A percentile compares a stretch with the other conserved stretches of the same genome.
phyloP scores from a whole-genome alignment of 2,113 vertebrate genomes.

The Gobio gobio region DNA sequence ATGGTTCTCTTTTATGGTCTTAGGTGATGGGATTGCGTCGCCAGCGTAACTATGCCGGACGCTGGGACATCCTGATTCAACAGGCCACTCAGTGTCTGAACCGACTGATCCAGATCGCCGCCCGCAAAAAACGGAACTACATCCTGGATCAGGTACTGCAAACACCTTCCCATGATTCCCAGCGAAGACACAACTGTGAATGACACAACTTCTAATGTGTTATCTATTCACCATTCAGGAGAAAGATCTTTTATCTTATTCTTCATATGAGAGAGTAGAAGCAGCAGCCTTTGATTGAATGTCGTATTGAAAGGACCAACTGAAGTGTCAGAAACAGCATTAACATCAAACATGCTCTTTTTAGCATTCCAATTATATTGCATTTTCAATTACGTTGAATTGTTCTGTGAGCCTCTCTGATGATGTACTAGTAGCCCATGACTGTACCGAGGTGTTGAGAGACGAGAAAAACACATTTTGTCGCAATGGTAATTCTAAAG shows the following conservation, averaged over 20 bases:
- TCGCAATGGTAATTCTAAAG: constrained; percentile 73
- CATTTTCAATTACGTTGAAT: neutral
- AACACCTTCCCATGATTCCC: constrained; percentile 41
- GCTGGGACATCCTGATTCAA: constrained; percentile 91
- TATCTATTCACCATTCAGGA: constrained; percentile 80
- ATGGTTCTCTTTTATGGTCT: neutral
- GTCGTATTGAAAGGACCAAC: neutral
- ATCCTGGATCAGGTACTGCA: constrained; percentile 90
- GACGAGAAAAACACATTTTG: constrained; percentile 74
- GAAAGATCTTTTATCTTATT: no score
- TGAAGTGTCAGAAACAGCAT: constrained; percentile 29
- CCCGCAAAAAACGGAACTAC: constrained; percentile 91
- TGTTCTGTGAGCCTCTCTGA: constrained; percentile 20
- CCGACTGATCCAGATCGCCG: constrained; percentile 89
- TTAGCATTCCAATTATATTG: constrained; percentile 21
- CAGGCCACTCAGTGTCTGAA: constrained; percentile 94
- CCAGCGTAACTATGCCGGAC: constrained; percentile 88
- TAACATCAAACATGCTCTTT: constrained; percentile 6
- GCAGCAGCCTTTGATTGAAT: constrained; percentile 68
- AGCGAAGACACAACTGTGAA: constrained; percentile 50
- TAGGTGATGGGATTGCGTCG: constrained; percentile 91
- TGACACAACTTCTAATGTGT: constrained; percentile 75
- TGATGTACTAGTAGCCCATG: constrained; percentile 79
- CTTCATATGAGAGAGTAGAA: constrained; percentile 75
- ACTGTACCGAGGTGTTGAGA: constrained; percentile 79